phyloP scores from a whole-genome alignment of 2,888 invertebrate genomes.

The Syritta pipiens region DNA sequence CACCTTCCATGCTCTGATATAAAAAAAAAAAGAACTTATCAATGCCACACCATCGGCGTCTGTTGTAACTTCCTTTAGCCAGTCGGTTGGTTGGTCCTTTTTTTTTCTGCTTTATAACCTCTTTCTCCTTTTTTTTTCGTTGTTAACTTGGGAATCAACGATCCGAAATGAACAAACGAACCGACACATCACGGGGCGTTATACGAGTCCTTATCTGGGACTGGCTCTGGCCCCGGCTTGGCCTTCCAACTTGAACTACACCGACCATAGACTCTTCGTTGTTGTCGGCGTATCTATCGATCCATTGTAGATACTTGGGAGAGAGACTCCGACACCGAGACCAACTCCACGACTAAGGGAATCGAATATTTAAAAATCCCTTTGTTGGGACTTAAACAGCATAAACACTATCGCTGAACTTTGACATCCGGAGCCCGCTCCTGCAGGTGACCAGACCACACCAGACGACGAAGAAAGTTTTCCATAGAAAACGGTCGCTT shows the following conservation, averaged over 20 bases:
- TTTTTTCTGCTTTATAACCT: conserved; percentile 12
- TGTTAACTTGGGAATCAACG: conserved; percentile 24
- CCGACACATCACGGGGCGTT: conserved; percentile 60
- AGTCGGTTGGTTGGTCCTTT: conserved; percentile 7
- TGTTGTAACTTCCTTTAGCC: conserved; percentile 49
- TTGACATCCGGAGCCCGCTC: conserved; percentile 55
- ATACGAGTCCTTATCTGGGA: conserved; percentile 55
- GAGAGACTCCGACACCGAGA: no score
- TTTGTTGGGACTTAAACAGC: conserved; percentile 54
- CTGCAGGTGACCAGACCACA: conserved; percentile 61
- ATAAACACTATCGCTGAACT: conserved; percentile 57
- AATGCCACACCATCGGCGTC: conserved; percentile 54
- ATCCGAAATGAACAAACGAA: conserved; percentile 61
- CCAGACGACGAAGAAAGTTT: no score
- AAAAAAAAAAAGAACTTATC: conserved; percentile 34
- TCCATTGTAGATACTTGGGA: conserved; percentile 22
- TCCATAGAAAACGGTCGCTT: no score
- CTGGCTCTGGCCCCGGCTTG: no score
- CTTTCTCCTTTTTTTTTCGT: conserved; percentile 1
- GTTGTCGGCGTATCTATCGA: conserved; percentile 29
- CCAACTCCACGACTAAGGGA: no score
- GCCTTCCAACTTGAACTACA: conserved; percentile 44
- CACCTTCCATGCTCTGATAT: conserved; percentile 15
- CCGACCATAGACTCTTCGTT: conserved; percentile 30
- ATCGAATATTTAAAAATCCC: conserved; percentile 42